Base-by-base conservation (phyloP, 2,888 invertebrate genomes). In the Ecliptopera silaceata region DNA sequence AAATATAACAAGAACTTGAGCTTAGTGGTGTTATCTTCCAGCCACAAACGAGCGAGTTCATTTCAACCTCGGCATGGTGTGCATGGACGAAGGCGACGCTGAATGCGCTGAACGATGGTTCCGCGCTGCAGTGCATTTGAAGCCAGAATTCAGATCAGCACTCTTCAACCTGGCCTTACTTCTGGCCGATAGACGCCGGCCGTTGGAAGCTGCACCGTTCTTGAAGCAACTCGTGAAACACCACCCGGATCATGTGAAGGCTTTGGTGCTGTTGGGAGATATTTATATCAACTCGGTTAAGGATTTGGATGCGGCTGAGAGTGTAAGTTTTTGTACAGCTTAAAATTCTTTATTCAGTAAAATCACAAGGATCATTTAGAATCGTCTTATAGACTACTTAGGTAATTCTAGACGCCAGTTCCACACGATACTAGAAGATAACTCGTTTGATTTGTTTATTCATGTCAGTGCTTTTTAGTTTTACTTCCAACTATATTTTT, bases 231-330 rank as follows among this genome's bases (percentile, higher is more conserved):
- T 99, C 11, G 96, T 98, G 56, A 93, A 96, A 66, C 95, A 96
- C 76, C 97, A 98, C 88, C 97, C 98, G 0, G 96, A 97, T 80
- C 98, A 99, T 80, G 95, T 97, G 10, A 99, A 99, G 88, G 98
- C 98, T 32, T 91, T 98, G 61, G 98, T 99, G 69, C 92, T 99
- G 29, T 91, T 98, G 11, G 98, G 98, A 10, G 98, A 99, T 81
- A 97, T 99, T 76, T 98, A 98, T 85, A 97, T 99, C 64, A 99
- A 98, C 84, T 96, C 96, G 66, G 96, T 98, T 74, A 98, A 98
- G 79, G 97, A 99, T 83, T 86, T 98, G 75, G 97, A 97, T 80
- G 97, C 97, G 1, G 99, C 99, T 15, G 98, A 98, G 87, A 95
- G 95, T 83, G 97, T 97, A 79, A 94, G 94, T 91, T 4, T 15